A percentile compares a stretch with the other conserved stretches of the same genome.
Conservation (phyloP, 2,797 vertebrate genomes). For the Amblyopsis hoosieri region DNA sequence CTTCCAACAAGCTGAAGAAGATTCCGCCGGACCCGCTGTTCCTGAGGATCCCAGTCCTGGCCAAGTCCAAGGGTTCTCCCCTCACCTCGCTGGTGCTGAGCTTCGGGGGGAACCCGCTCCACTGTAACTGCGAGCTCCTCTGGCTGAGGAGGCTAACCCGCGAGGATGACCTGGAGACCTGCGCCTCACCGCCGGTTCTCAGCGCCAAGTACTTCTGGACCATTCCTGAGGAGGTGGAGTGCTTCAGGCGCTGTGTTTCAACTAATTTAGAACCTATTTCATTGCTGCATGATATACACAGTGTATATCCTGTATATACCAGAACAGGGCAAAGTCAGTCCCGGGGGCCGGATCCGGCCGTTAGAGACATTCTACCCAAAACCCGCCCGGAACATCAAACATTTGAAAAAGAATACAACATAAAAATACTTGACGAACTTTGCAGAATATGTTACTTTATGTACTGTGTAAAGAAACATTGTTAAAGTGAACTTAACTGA, state of each 20-base stretch:
- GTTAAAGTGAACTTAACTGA: too few relatives aligned
- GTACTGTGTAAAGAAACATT: too few relatives aligned
- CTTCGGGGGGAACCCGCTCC: slow-evolving; percentile 88
- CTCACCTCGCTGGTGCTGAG: slow-evolving; percentile 84
- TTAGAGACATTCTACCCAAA: too few relatives aligned
- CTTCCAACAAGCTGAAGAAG: slow-evolving; percentile 90
- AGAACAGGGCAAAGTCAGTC: too few relatives aligned
- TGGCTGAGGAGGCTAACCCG: slow-evolving; percentile 86
- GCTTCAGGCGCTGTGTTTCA: not conserved
- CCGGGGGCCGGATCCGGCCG: too few relatives aligned
- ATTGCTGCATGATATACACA: too few relatives aligned
- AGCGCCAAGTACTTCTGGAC: slow-evolving; percentile 91
- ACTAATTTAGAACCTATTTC: too few relatives aligned
- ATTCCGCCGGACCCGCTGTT: slow-evolving; percentile 89
- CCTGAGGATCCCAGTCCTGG: slow-evolving; percentile 85
- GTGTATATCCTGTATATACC: too few relatives aligned
- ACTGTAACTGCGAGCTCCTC: slow-evolving; percentile 90
- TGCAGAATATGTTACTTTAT: too few relatives aligned
- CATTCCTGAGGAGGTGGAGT: slow-evolving; percentile 80
- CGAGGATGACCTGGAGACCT: slow-evolving; percentile 89
- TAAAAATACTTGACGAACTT: too few relatives aligned
- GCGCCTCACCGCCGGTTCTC: slow-evolving; percentile 85
- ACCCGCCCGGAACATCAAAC: too few relatives aligned
- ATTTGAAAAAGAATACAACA: too few relatives aligned
- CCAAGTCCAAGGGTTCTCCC: slow-evolving; percentile 84